Evolutionary conservation across 2,888 invertebrate species (phyloP), one percentile per base, ranked within the genome.

Genomic region (Sthenelais limicola): DNA sequence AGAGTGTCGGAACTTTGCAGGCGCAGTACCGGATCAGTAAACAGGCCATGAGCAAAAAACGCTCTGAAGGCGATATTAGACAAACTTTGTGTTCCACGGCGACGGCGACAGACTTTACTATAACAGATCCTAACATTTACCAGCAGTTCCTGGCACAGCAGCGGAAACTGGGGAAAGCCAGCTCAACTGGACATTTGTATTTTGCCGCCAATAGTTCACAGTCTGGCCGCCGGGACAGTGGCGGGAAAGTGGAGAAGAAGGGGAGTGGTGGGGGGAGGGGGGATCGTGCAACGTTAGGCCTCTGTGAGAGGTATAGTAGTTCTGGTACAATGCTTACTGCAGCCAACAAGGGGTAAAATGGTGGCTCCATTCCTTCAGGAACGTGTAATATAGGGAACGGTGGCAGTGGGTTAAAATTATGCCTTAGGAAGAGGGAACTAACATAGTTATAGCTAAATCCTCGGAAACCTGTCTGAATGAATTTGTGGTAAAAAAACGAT

Each of bases 261-360:
- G 5, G 15, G 1, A 32, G n/a, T 2, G n/a, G n/a, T n/a, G n/a
- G n/a, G n/a, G n/a, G n/a, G n/a, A n/a, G n/a, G n/a, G n/a, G n/a
- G n/a, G 18, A 62, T 24, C 4, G 38, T 2, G 21, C 62, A 21
- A 35, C 62, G 3, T 2, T 62, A 9, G 62, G 62, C 2, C 62
- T 62, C 1, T 62, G 62, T 38, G 62, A 62, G 18, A 24, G 35
- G 4, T 62, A 62, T 43, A 62, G 62, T 24, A 24, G 35, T 1
- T 35, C 62, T 5, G 38, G 38, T 7, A 62, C 62, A 2, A 26
- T 62, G 12, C 35, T 62, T 2, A 38, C 62, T 18, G 38, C 62
- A 0, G 62, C 28, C 21, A 38, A 62, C 24, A 62, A 62, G 21
- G 35, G 56, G 33, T 56, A n/a, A n/a, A n/a, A n/a, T n/a, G n/a